Conservation (phyloP, 2,113 vertebrate species). For the Sinocyclocheilus anshuiensis region DNA sequence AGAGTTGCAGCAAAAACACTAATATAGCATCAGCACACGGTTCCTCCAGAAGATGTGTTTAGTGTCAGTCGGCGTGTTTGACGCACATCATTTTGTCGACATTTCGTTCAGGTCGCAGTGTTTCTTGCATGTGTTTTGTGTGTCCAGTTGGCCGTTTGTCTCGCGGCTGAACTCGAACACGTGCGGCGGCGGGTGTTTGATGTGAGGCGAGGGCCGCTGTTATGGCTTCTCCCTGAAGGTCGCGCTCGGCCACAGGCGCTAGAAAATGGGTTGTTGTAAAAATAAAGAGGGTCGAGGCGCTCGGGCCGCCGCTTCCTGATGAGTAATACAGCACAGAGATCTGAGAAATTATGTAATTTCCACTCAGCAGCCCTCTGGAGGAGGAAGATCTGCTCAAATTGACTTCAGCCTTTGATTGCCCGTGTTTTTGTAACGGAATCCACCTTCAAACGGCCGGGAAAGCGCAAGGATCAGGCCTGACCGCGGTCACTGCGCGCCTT, state of each 20-base stretch:
- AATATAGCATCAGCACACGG: not conserved
- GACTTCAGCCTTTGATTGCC: slow-evolving; percentile 76
- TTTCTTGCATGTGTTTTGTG: slow-evolving; percentile 54
- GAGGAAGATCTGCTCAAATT: slow-evolving; percentile 60
- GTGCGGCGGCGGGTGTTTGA: slow-evolving; percentile 61
- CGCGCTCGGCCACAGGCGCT: slow-evolving; percentile 68
- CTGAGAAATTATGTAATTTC: slow-evolving; percentile 71
- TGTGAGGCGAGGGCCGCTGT: slow-evolving; percentile 68
- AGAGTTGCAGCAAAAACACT: not conserved
- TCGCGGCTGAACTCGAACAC: slow-evolving; percentile 56
- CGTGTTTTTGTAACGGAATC: slow-evolving; percentile 79
- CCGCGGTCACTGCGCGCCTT: slow-evolving; percentile 50
- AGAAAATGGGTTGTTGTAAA: slow-evolving; percentile 69
- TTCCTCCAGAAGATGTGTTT: not conserved
- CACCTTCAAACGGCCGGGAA: slow-evolving; percentile 72
- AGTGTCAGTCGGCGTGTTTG: not conserved
- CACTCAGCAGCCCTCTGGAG: slow-evolving; percentile 51
- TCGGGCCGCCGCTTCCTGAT: slow-evolving; percentile 61
- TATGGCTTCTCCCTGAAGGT: slow-evolving; percentile 71
- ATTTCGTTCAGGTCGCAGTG: not conserved
- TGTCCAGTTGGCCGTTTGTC: slow-evolving; percentile 59
- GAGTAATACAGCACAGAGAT: slow-evolving; percentile 61
- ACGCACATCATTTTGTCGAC: too few relatives aligned
- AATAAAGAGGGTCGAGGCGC: slow-evolving; percentile 58
- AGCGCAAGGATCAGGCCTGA: slow-evolving; percentile 62